Evolutionary conservation across 37 sponge, comb jelly and placozoan genomes (phyloP).

Genomic region (Halisarca cf. caerulea): DNA sequence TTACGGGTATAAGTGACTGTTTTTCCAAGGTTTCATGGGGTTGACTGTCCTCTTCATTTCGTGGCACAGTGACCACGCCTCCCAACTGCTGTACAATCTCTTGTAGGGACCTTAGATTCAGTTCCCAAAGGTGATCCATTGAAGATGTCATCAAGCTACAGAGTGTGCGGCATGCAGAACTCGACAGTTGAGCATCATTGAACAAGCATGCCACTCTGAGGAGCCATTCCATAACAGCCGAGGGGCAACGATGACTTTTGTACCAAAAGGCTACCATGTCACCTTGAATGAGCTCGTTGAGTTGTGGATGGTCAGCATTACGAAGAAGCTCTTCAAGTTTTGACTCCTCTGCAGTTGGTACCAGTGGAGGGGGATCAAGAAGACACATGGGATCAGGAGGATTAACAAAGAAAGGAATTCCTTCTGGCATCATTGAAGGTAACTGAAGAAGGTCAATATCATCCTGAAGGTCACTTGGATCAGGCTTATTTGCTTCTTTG

Average conservation of each 20-base stretch:
- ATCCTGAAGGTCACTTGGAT: background rate
- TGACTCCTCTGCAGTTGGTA: background rate
- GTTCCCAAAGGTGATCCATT: too few relatives aligned
- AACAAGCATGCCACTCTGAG: background rate
- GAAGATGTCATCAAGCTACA: background rate
- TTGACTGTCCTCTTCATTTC: too few relatives aligned
- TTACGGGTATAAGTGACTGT: too few relatives aligned
- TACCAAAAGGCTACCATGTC: conserved; percentile 12
- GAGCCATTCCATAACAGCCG: conserved; percentile 7
- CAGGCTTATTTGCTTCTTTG: background rate
- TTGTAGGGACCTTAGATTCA: too few relatives aligned
- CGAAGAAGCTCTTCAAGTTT: background rate
- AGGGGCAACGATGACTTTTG: background rate
- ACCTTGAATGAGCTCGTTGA: conserved; percentile 9
- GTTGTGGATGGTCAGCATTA: conserved; percentile 4
- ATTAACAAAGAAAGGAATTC: background rate
- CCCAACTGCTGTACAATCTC: too few relatives aligned
- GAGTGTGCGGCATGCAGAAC: background rate
- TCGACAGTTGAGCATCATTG: background rate
- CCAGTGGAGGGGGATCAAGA: conserved; percentile 12
- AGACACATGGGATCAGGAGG: background rate
- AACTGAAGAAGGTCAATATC: background rate
- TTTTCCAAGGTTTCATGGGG: too few relatives aligned
- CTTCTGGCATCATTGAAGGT: background rate
- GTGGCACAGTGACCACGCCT: too few relatives aligned